A percentile compares a stretch with the other conserved stretches of the same genome.
Conservation (phyloP, 2,888 invertebrate genomes). For the Xestoiulus laeticollis region DNA sequence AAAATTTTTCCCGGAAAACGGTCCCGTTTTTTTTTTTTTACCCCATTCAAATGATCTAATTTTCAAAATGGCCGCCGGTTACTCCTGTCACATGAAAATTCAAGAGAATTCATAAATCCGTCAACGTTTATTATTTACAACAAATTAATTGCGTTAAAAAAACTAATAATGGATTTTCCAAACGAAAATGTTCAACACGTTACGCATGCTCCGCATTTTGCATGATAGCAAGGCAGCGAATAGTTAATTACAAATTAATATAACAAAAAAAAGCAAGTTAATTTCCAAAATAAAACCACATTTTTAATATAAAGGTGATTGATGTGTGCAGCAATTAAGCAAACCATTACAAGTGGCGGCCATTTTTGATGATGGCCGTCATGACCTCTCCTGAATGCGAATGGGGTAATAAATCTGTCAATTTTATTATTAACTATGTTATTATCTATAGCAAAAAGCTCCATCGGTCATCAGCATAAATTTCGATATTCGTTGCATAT, state of each 20-base stretch:
- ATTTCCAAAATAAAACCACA: too few relatives aligned
- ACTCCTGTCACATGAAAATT: background rate
- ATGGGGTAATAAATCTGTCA: background rate
- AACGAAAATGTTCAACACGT: too few relatives aligned
- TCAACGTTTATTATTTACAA: background rate
- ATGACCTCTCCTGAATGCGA: background rate
- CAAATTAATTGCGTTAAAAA: too few relatives aligned
- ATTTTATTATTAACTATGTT: background rate
- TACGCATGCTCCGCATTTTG: background rate
- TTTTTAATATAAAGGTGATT: too few relatives aligned
- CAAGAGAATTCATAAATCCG: background rate
- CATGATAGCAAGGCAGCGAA: too few relatives aligned
- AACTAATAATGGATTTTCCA: too few relatives aligned
- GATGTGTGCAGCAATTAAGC: too few relatives aligned
- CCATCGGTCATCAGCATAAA: too few relatives aligned
- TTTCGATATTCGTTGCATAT: too few relatives aligned
- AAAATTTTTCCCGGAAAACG: background rate
- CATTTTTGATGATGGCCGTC: background rate
- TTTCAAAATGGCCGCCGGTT: background rate
- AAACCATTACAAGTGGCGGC: too few relatives aligned
- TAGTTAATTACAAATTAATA: background rate
- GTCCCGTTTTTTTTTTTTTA: background rate
- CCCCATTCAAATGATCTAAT: background rate
- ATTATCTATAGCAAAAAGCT: too few relatives aligned
- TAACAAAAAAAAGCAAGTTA: background rate